A percentile compares a stretch with the other conserved stretches of the same genome.
Conservation (phyloP, 2,113 vertebrate species). For the Hippocampus comes region DNA sequence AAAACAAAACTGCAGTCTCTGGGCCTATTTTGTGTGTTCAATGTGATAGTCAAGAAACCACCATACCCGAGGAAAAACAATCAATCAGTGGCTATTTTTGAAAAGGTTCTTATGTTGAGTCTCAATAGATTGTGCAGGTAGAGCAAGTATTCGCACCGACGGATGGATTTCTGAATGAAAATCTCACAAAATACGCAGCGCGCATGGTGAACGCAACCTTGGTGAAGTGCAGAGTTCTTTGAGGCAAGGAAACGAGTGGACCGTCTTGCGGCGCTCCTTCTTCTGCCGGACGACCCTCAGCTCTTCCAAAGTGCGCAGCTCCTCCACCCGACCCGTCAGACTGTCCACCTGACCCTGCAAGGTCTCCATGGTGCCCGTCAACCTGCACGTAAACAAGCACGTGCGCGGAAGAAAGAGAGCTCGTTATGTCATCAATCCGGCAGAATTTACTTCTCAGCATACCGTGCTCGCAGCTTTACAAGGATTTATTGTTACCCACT, state of each 20-base stretch:
- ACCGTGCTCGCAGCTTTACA: not conserved
- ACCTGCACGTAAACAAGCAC: slow-evolving; percentile 62
- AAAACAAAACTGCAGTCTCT: too few species aligned
- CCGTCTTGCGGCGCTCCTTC: slow-evolving; percentile 85
- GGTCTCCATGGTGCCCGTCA: slow-evolving; percentile 87
- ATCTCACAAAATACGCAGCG: too few species aligned
- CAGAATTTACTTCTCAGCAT: not conserved
- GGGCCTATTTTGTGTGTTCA: too few species aligned
- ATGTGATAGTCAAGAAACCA: too few species aligned
- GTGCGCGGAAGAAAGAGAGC: not conserved
- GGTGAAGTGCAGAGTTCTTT: slow-evolving; percentile 88
- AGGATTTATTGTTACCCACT: slow-evolving; percentile 15
- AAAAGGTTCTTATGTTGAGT: too few species aligned
- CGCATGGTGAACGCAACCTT: slow-evolving; percentile 64
- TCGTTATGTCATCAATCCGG: slow-evolving; percentile 7
- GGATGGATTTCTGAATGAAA: too few species aligned
- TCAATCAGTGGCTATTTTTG: too few species aligned
- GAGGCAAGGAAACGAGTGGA: slow-evolving; percentile 93
- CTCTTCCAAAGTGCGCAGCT: slow-evolving; percentile 85
- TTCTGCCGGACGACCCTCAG: slow-evolving; percentile 84
- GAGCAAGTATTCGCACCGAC: too few species aligned
- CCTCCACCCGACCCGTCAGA: slow-evolving; percentile 87
- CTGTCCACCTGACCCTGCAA: slow-evolving; percentile 90
- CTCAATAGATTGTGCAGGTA: too few species aligned
- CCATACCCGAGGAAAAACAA: too few species aligned